Evolutionary conservation across 2,113 vertebrate genomes (phyloP), one percentile per base, ranked within the genome.

Genomic region (Hymenochirus boettgeri): DNA sequence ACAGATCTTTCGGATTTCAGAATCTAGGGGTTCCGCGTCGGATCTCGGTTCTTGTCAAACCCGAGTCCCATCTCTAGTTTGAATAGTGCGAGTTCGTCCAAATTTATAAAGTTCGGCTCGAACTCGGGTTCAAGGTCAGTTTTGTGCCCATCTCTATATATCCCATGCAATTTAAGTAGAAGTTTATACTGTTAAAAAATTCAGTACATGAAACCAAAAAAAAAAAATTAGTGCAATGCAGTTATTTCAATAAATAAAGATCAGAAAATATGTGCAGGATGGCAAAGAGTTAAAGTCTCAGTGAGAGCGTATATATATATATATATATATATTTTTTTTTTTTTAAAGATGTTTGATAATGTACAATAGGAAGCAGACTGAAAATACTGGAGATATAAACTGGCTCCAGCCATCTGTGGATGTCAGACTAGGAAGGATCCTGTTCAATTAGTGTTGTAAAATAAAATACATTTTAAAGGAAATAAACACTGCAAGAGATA

Each of bases 401-500:
- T 87, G 87, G 83, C 86, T 87, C 86, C 80, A 86, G 83, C 85
- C 86, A 88, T 85, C 88, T 88, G 84, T 22, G 77, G 82, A 85
- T 85, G 86, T 86, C 83, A 79, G 77, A 74, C 78, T 75, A 80
- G 82, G 86, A 89, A 87, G 79, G 82, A 85, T 86, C 87, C 87
- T 81, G 82, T 89, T 93, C 90, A 91, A 92, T 91, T 93, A 93
- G 90, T 79, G 83, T 80, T 88, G 88, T 89, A 93, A 93, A 95
- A 94, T 93, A 94, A 94, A 98, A 97, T 91, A 93, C 92, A 94
- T 93, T 91, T 92, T 93, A 95, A 95, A 95, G 86, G 91, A 96
- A 96, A 97, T 95, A 96, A 98, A 97, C 91, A 94, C 89, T 71
- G 81, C 82, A 75, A 74, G 82, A 90, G 90, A 82, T 83, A 95